Evolutionary conservation across 2,888 invertebrate species (phyloP).

Genomic region (Drosophila neutralis): DNA sequence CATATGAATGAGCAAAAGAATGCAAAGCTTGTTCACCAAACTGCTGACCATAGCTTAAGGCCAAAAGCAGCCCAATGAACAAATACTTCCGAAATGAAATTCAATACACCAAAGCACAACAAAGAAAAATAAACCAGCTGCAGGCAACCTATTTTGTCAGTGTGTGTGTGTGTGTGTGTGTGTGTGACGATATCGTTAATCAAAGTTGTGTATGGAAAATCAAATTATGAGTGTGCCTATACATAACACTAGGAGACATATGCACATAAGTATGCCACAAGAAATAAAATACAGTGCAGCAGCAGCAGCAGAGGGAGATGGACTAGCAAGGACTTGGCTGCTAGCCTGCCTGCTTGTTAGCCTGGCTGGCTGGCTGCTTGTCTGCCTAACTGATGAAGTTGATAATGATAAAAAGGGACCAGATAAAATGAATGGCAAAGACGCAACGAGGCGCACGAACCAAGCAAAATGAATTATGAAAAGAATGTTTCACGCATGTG

Average conservation of each 20-base stretch:
- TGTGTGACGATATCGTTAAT: slow-evolving; percentile 57
- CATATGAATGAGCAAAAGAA: not conserved
- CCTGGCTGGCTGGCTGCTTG: slow-evolving; percentile 28
- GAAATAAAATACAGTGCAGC: slow-evolving; percentile 24
- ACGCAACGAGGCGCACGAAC: slow-evolving; percentile 20
- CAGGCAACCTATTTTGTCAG: slow-evolving; percentile 32
- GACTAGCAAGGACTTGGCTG: slow-evolving; percentile 21
- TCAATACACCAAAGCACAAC: slow-evolving; percentile 44
- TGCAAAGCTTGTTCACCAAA: slow-evolving; percentile 39
- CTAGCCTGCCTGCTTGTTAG: slow-evolving; percentile 22
- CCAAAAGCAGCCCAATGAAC: slow-evolving; percentile 27
- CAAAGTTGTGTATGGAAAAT: slow-evolving; percentile 59
- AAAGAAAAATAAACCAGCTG: slow-evolving; percentile 49
- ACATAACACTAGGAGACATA: slow-evolving; percentile 42
- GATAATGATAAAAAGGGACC: slow-evolving; percentile 62
- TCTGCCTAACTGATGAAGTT: slow-evolving; percentile 67
- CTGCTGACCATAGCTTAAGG: slow-evolving; percentile 63
- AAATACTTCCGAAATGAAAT: slow-evolving; percentile 49
- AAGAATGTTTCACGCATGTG: slow-evolving; percentile 77
- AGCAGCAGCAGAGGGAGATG: not conserved
- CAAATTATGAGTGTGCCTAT: slow-evolving; percentile 58
- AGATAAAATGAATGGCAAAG: slow-evolving; percentile 59
- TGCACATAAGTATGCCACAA: slow-evolving; percentile 55
- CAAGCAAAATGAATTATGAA: slow-evolving; percentile 71
- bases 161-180: slow-evolving; percentile 1